Conservation (phyloP, 2,888 invertebrate species). For the Choreutis nemorana region DNA sequence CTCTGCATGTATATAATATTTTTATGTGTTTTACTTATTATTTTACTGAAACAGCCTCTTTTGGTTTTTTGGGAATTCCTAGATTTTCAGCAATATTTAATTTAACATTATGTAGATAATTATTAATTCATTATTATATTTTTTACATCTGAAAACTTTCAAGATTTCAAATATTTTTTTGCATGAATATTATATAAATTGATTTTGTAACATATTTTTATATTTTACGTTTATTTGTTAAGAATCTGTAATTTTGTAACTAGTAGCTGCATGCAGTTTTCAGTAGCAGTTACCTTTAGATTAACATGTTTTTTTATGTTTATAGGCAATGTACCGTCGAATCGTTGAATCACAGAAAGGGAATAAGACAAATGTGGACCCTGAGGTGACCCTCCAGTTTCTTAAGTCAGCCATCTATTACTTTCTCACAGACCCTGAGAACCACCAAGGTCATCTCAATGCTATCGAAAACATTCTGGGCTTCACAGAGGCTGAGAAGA, state of each 20-base stretch:
- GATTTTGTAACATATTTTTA: too few relatives aligned
- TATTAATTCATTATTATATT: too few relatives aligned
- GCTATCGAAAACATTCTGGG: constrained; percentile 93
- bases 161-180: too few relatives aligned
- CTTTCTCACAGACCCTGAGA: constrained; percentile 89
- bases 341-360: constrained; percentile 79
- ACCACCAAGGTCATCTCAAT: constrained; percentile 85
- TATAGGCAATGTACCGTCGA: constrained; percentile 86
- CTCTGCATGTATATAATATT: constrained; percentile 51
- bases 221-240: too few relatives aligned
- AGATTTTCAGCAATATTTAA: constrained; percentile 4
- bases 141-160: too few relatives aligned
- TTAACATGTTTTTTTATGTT: too few relatives aligned
- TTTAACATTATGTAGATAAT: too few relatives aligned
- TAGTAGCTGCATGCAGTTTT: neutral
- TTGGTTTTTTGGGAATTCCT: constrained; percentile 39
- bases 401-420: constrained; percentile 93
- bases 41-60: constrained; percentile 69
- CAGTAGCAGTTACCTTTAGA: neutral
- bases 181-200: too few relatives aligned
- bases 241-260: neutral
- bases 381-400: constrained; percentile 92
- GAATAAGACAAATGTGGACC: constrained; percentile 78
- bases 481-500: constrained; percentile 82
- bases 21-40: too few relatives aligned